Evolutionary conservation across 2,113 vertebrate genomes (phyloP).

Genomic region (Circaetus gallicus): DNA sequence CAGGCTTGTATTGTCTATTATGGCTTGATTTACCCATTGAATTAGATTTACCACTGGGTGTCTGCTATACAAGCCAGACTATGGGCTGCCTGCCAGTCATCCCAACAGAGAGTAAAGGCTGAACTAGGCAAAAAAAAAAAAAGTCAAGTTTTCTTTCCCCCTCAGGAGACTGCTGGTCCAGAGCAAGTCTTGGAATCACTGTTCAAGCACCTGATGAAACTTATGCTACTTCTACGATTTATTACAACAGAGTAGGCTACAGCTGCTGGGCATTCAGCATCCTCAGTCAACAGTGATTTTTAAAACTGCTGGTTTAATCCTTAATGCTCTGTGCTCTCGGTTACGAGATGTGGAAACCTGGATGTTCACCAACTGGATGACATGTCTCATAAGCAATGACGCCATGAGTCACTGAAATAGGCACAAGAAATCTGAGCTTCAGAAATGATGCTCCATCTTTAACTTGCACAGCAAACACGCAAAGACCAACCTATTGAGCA

Average conservation of each 20-base stretch:
- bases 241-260: neutral
- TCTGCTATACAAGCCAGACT: neutral
- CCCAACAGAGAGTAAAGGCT: neutral
- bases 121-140: neutral
- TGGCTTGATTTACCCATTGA: neutral
- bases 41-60: neutral
- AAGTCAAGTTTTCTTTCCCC: neutral
- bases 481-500: neutral
- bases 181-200: neutral
- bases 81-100: neutral
- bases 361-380: neutral
- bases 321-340: neutral
- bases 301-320: neutral
- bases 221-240: neutral
- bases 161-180: neutral
- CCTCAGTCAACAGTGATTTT: neutral
- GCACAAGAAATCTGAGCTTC: neutral
- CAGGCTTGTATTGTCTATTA: neutral
- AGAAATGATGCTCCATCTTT: neutral
- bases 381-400: neutral
- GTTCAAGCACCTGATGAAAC: neutral
- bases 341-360: neutral
- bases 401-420: neutral
- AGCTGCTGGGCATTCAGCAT: neutral
- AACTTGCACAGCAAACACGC: neutral